Percentiles rank a stretch among this genome's conserved stretches.
Evolutionary conservation across 2,888 invertebrate genomes (phyloP).

Genomic region (Imbricaverruca yamaguchii): DNA sequence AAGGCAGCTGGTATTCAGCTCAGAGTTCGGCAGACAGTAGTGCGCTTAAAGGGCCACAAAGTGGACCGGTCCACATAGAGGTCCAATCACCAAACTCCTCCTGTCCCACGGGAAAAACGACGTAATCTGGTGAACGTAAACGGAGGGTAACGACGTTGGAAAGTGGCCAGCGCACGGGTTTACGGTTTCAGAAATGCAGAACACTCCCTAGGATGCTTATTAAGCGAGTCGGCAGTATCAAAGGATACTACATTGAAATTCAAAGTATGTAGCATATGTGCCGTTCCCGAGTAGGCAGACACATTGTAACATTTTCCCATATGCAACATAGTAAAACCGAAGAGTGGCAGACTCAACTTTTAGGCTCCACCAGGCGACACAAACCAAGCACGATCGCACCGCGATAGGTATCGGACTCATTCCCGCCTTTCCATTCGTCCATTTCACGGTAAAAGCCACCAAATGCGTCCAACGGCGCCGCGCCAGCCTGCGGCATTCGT

Average conservation of each 20-base stretch:
- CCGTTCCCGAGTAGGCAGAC: too few relatives aligned
- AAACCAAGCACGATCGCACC: too few relatives aligned
- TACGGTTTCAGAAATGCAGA: not conserved
- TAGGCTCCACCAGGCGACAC: too few relatives aligned
- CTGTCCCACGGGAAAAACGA: not conserved
- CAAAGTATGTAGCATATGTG: too few relatives aligned
- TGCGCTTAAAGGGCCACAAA: slow-evolving; percentile 7
- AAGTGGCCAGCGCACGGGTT: not conserved
- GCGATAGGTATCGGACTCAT: not conserved
- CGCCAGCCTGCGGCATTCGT: too few relatives aligned
- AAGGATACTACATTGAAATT: too few relatives aligned
- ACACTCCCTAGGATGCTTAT: too few relatives aligned
- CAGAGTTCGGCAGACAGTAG: not conserved
- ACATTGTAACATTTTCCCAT: too few relatives aligned
- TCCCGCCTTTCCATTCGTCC: not conserved
- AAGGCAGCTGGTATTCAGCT: not conserved
- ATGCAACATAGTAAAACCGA: too few relatives aligned
- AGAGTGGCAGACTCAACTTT: too few relatives aligned
- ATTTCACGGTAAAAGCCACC: not conserved
- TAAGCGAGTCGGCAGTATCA: too few relatives aligned
- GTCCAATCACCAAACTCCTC: not conserved
- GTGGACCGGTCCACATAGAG: not conserved
- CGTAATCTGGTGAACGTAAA: not conserved
- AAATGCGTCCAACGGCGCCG: not conserved
- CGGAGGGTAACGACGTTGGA: not conserved